phyloP scores from a whole-genome alignment of 2,888 invertebrate species.

The Furcula furcula region DNA sequence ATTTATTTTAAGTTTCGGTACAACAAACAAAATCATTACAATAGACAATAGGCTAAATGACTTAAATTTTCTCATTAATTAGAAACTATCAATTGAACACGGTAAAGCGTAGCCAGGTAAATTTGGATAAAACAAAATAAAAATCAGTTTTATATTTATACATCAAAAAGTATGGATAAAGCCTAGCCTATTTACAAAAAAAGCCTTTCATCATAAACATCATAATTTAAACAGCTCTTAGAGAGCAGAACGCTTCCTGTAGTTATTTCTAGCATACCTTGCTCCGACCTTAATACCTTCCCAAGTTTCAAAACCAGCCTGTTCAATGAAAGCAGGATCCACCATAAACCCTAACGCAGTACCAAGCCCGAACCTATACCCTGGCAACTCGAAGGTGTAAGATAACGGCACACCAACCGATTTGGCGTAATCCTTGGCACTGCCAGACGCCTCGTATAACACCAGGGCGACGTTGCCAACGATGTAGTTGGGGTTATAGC shows the following conservation, averaged over 20 bases:
- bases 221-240: not conserved
- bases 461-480: conserved; percentile 76
- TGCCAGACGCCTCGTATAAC: conserved; percentile 82
- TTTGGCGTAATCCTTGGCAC: conserved; percentile 83
- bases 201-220: no score
- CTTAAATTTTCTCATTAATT: no score
- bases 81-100: no score
- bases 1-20: no score
- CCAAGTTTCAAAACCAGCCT: conserved; percentile 83
- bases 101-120: no score
- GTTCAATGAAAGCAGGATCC: conserved; percentile 72
- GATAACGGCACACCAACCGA: conserved; percentile 72
- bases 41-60: no score
- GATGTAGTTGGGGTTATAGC: conserved; percentile 58
- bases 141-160: no score
- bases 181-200: no score
- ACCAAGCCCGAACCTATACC: conserved; percentile 53
- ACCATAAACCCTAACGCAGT: conserved; percentile 75
- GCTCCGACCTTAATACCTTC: conserved; percentile 79
- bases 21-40: no score
- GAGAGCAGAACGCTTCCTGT: conserved; percentile 11
- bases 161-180: no score
- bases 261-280: conserved; percentile 46
- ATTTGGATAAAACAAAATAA: no score
- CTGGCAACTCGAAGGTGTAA: conserved; percentile 84